These are phyloP conservation scores for Mactromeris polynyma DNA, from an alignment of 2,888 invertebrate species.

Conservation along the genomic window DNA sequence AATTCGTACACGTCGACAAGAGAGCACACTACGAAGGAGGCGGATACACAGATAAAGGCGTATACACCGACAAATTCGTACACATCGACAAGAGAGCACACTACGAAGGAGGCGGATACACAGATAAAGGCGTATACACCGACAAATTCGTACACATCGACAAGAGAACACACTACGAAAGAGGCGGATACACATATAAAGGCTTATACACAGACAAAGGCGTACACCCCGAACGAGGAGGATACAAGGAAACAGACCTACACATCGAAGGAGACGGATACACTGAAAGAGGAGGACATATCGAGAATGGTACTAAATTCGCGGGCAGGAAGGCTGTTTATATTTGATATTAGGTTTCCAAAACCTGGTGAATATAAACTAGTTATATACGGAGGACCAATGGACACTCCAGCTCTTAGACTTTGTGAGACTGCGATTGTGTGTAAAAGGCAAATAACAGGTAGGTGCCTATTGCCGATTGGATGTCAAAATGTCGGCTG, in stretches of 20 bases:
- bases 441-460: conserved; percentile 43
- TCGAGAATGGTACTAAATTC: conserved; percentile 64
- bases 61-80: no score
- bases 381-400: conserved; percentile 65
- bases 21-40: no score
- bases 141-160: no score
- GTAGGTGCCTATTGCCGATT: conserved; percentile 48
- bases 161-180: no score
- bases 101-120: no score
- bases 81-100: no score
- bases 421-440: conserved; percentile 63
- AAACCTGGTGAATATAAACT: conserved; percentile 62
- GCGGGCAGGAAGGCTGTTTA: conserved; percentile 57
- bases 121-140: no score
- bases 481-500: conserved; percentile 64
- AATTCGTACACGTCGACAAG: no score
- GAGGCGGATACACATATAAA: no score
- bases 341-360: conserved; percentile 66
- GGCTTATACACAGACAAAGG: no score
- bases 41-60: no score
- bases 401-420: conserved; percentile 48
- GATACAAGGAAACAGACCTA: not conserved
- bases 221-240: not conserved
- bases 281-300: not conserved
- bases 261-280: not conserved